Base-by-base conservation (phyloP, 2,797 vertebrate genomes). In the Coendou prehensilis region DNA sequence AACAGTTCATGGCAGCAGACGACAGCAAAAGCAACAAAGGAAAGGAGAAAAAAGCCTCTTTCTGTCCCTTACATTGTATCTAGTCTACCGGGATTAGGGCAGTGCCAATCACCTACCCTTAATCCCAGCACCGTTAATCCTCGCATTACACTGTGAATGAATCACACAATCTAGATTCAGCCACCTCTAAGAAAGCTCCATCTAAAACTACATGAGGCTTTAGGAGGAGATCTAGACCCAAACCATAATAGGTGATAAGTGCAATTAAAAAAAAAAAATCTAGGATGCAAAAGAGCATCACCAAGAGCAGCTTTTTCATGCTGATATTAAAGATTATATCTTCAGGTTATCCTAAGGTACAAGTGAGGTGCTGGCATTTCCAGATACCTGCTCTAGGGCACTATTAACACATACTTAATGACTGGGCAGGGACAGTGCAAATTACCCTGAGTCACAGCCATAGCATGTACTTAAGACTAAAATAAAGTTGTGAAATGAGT, bases 401-500 rank as follows among this genome's bases (percentile, higher is more conserved):
- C 78, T 67, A 90, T 87, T 37, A 86, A 71, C n/a, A 75, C 26
- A 7, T 14, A n/a, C 6, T 52, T 82, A 59, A 79, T 67, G 63
- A 76, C 63, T 33, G 80, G 18, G 61, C n/a, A 75, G 28, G 30
- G 3, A 78, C 22, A 79, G 6, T 64, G 10, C 30, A 82, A 79
- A 82, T 64, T 85, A 78, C 15, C 26, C 56, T 89, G 41, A 50
- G 9, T 47, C 67, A 23, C 71, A 9, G 7, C n/a, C 52, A 67
- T 4, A 63, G 23, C 26, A 86, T 45, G 14, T 52, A 59, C 20
- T 69, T 87, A 91, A 56, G 61, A 56, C 14, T n/a, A 54, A 89
- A 89, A 41, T 71, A 57, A 87, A 91, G 6, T 30, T 61, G 14
- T 82, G 18, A 91, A 86, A 83, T 75, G 93, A 93, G 57, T 83